A percentile compares a stretch with the other conserved stretches of the same genome.
These are phyloP conservation scores for Fulmarus glacialis DNA, from an alignment of 2,113 vertebrate species.

Conservation along the genomic window DNA sequence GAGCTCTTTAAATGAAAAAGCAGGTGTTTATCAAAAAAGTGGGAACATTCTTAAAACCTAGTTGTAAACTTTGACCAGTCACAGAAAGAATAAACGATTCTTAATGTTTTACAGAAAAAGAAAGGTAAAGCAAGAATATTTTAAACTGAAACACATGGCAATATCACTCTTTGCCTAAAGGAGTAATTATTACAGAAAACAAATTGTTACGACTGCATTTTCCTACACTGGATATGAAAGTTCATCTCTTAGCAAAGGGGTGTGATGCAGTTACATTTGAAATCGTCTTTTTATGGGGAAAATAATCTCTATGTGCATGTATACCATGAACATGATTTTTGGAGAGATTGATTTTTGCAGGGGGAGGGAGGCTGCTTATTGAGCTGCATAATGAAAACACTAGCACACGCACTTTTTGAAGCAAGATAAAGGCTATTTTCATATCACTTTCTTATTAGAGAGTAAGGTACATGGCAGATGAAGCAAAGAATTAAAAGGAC, in stretches of 20 bases:
- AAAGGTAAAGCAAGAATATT: neutral
- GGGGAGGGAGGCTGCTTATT: neutral
- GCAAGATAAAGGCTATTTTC: neutral
- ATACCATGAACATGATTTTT: neutral
- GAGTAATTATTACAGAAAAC: neutral
- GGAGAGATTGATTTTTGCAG: neutral
- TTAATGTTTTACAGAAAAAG: neutral
- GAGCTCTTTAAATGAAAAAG: constrained; percentile 59
- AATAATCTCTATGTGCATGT: neutral
- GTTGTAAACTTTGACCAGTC: neutral
- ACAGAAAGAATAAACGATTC: neutral
- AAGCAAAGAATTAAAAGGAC: neutral
- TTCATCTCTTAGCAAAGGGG: neutral
- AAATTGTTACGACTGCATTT: neutral
- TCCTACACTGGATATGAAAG: neutral
- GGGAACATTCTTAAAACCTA: constrained; percentile 13
- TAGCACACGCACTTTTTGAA: neutral
- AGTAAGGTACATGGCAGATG: neutral
- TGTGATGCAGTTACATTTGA: neutral
- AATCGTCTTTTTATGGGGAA: neutral
- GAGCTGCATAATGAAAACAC: neutral
- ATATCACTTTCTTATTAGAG: neutral
- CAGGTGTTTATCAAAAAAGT: constrained; percentile 53
- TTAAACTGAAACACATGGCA: neutral
- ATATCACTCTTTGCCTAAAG: neutral